Conservation (phyloP, 2,113 vertebrate genomes). For the Caloenas nicobarica region DNA sequence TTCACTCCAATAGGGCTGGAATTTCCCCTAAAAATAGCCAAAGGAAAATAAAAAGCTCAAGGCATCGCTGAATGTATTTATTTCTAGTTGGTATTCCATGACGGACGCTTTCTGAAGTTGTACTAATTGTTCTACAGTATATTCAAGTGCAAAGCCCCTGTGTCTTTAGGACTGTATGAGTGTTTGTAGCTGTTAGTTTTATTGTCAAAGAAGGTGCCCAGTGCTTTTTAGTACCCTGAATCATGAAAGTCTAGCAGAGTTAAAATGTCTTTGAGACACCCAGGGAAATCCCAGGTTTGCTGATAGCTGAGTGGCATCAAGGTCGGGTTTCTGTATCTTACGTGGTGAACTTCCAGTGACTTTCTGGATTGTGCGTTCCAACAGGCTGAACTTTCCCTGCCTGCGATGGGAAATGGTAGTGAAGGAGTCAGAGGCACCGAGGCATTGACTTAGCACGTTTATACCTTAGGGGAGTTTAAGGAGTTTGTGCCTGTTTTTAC, state of each 20-base stretch:
- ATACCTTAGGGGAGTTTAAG: not conserved
- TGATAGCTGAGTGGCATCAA: not conserved
- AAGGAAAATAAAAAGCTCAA: not conserved
- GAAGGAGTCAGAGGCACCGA: not conserved
- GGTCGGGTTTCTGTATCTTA: not conserved
- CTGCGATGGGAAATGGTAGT: not conserved
- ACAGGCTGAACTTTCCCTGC: not conserved
- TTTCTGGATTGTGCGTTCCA: not conserved
- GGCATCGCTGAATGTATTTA: not conserved
- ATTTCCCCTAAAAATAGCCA: not conserved
- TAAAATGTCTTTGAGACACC: not conserved
- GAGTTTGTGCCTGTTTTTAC: not conserved
- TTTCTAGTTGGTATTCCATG: not conserved
- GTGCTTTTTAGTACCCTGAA: not conserved
- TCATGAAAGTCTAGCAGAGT: not conserved
- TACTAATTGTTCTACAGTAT: not conserved
- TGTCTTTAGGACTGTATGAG: not conserved
- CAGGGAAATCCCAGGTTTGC: not conserved
- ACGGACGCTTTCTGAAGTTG: not conserved
- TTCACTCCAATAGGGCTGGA: accelerated
- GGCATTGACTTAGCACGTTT: not conserved
- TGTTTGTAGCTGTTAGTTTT: not conserved
- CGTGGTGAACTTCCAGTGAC: not conserved
- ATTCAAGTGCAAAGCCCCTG: not conserved
- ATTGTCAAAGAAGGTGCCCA: not conserved